Percentiles rank a stretch among this genome's conserved stretches.
Evolutionary conservation across 2,888 invertebrate species (phyloP).

Genomic region (Aplocera efformata): DNA sequence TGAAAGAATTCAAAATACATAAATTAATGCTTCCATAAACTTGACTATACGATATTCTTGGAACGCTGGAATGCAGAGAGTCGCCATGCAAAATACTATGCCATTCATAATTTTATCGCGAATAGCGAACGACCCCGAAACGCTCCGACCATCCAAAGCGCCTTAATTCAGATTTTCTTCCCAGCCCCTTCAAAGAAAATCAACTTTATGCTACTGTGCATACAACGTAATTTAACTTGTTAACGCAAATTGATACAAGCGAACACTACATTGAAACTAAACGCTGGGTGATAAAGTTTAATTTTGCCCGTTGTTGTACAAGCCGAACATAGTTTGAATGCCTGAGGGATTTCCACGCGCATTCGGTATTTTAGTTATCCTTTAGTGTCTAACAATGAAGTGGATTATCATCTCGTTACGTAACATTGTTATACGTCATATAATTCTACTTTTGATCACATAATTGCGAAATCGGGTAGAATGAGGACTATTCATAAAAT

Average conservation of each 20-base stretch:
- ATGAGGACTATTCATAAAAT: too few species aligned
- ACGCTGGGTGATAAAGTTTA: constrained; percentile 34
- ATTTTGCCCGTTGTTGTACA: constrained; percentile 29
- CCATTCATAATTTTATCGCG: constrained; percentile 38
- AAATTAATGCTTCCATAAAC: too few species aligned
- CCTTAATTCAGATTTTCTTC: constrained; percentile 39
- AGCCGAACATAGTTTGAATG: constrained; percentile 35
- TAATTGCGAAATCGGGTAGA: too few species aligned
- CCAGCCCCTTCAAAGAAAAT: neutral
- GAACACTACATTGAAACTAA: constrained; percentile 37
- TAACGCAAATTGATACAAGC: constrained; percentile 1
- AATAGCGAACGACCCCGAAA: constrained; percentile 33
- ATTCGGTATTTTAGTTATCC: constrained; percentile 52
- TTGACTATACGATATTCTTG: too few species aligned
- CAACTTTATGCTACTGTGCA: neutral
- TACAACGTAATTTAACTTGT: constrained; percentile 8
- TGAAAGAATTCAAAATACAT: too few species aligned
- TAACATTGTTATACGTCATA: constrained; percentile 9
- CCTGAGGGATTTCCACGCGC: constrained; percentile 45
- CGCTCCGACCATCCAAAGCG: constrained; percentile 38
- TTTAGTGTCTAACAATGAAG: constrained; percentile 38
- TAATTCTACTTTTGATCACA: too few species aligned
- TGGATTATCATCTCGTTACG: constrained; percentile 38
- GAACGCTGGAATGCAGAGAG: constrained; percentile 8
- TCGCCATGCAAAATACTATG: constrained; percentile 22